phyloP scores from a whole-genome alignment of 2,113 vertebrate species.

The Dipodomys spectabilis region DNA sequence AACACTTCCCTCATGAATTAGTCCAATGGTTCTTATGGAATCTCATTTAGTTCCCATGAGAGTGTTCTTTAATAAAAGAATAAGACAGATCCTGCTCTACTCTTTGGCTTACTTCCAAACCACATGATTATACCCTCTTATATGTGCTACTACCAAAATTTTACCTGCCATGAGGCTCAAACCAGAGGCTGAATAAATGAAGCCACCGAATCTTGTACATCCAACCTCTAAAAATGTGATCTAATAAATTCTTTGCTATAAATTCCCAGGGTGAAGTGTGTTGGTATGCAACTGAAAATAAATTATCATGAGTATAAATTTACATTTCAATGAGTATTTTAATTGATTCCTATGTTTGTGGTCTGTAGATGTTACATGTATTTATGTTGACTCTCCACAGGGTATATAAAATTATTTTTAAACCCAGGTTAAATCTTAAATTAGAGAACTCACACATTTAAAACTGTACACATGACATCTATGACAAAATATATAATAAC shows the following conservation, averaged over 20 bases:
- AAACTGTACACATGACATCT: not conserved
- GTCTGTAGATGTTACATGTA: not conserved
- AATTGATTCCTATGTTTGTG: not conserved
- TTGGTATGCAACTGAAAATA: not conserved
- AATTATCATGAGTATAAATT: not conserved
- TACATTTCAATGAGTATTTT: not conserved
- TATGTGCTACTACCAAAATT: no score
- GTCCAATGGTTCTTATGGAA: not conserved
- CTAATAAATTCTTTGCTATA: not conserved
- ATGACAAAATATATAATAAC: not conserved
- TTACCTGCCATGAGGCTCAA: not conserved
- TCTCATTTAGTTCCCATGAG: not conserved
- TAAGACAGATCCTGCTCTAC: not conserved
- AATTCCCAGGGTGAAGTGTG: not conserved
- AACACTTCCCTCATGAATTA: not conserved
- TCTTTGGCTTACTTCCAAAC: not conserved
- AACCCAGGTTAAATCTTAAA: not conserved
- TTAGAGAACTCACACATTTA: not conserved
- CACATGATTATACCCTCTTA: not conserved
- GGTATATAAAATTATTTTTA: not conserved
- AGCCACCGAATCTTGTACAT: not conserved
- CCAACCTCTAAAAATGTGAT: not conserved
- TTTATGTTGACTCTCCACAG: not conserved
- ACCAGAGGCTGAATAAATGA: not conserved
- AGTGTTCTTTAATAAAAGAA: not conserved